These are phyloP conservation scores for Drosophila borborema DNA, from an alignment of 2,888 invertebrate genomes.

Conservation along the genomic window DNA sequence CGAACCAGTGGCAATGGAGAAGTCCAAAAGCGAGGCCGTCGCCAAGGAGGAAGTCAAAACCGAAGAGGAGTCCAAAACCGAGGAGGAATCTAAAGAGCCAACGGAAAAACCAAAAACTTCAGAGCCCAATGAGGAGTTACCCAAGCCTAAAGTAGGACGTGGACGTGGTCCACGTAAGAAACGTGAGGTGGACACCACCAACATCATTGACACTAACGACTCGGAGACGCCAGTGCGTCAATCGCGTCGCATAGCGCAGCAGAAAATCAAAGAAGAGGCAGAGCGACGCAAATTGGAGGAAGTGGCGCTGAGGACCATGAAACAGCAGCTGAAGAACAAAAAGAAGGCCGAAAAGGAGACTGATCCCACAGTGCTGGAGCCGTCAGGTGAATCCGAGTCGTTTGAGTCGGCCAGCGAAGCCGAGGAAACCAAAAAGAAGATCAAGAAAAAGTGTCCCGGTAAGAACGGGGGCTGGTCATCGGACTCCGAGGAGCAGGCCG, in stretches of 20 bases:
- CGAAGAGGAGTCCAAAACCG: conserved; percentile 1
- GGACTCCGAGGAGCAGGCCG: conserved; percentile 85
- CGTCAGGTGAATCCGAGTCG: conserved; percentile 73
- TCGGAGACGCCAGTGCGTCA: conserved; percentile 88
- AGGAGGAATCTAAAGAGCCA: conserved; percentile 14
- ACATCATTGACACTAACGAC: conserved; percentile 81
- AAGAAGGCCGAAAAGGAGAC: conserved; percentile 84
- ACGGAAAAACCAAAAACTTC: conserved; percentile 32
- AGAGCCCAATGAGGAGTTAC: conserved; percentile 20
- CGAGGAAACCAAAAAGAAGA: conserved; percentile 83
- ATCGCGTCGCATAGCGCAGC: conserved; percentile 93
- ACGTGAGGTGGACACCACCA: conserved; percentile 83
- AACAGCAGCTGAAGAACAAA: conserved; percentile 88
- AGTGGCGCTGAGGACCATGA: conserved; percentile 89
- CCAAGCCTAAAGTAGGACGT: conserved; percentile 50
- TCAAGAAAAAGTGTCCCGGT: conserved; percentile 83
- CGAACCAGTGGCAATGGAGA: background rate
- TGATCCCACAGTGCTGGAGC: conserved; percentile 80
- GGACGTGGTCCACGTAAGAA: conserved; percentile 77
- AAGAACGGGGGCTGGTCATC: conserved; percentile 84
- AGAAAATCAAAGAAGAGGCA: conserved; percentile 94
- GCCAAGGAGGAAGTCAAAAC: conserved; percentile 21
- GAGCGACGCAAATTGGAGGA: conserved; percentile 91
- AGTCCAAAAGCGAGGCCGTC: conserved; percentile 9
- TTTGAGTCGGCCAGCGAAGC: conserved; percentile 80